Evolutionary conservation across 2,113 vertebrate genomes (phyloP).

Genomic region (Vanacampus margaritifer): DNA sequence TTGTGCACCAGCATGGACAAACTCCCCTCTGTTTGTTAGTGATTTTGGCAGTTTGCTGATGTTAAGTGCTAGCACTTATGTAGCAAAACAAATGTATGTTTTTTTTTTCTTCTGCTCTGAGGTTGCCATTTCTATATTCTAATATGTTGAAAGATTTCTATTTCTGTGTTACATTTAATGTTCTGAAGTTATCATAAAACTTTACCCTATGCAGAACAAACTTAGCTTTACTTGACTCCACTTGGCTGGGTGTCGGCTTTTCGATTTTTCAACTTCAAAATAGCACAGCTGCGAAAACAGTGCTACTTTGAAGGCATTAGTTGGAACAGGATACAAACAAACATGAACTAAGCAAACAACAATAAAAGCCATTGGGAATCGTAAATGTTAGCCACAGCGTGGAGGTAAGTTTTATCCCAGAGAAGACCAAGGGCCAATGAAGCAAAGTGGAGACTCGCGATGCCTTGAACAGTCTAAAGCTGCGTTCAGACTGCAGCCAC

Average conservation of each 20-base stretch:
- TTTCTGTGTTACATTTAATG: neutral
- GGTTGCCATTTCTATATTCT: neutral
- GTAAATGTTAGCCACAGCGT: no score
- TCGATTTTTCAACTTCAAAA: no score
- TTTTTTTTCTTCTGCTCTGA: conserved; percentile 10
- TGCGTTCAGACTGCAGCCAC: no score
- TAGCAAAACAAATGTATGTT: conserved; percentile 27
- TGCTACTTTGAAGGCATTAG: neutral
- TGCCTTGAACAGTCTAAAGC: neutral
- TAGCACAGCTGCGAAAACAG: neutral
- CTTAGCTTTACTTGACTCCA: no score
- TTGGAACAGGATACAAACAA: neutral
- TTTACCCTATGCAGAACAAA: no score
- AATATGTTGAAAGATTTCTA: conserved; percentile 11
- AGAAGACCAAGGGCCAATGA: neutral
- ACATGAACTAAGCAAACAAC: no score
- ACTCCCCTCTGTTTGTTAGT: conserved; percentile 38
- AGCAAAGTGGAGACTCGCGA: neutral
- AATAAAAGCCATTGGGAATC: no score
- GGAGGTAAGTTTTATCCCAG: neutral
- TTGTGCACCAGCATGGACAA: conserved; percentile 3
- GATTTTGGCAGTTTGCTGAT: conserved; percentile 24
- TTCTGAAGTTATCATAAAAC: no score
- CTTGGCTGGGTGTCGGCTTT: no score
- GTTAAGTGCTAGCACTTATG: conserved; percentile 27